Percentiles rank a stretch among this genome's conserved stretches.
Conservation (phyloP, 2,888 invertebrate species). For the Pheosia tremula region DNA sequence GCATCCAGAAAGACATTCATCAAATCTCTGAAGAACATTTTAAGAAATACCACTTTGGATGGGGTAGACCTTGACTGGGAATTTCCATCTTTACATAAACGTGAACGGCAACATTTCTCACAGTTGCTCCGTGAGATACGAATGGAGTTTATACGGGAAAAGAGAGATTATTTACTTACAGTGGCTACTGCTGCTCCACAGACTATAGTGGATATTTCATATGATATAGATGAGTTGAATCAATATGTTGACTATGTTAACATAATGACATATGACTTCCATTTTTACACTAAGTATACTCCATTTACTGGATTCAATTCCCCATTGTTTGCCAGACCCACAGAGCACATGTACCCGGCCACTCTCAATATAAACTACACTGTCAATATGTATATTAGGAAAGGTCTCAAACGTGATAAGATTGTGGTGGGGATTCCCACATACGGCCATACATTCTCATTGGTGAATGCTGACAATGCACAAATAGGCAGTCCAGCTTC, state of each 20-base stretch:
- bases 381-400: conserved; percentile 89
- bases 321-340: conserved; percentile 87
- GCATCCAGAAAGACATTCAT: conserved; percentile 87
- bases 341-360: conserved; percentile 86
- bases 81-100: conserved; percentile 88
- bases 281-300: conserved; percentile 89
- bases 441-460: conserved; percentile 91
- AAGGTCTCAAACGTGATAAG: conserved; percentile 91
- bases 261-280: conserved; percentile 97
- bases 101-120: conserved; percentile 89
- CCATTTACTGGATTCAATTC: conserved; percentile 95
- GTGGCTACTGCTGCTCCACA: conserved; percentile 92
- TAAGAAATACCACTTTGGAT: conserved; percentile 85
- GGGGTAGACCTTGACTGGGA: conserved; percentile 95
- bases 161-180: conserved; percentile 86
- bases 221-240: conserved; percentile 91
- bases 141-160: conserved; percentile 85
- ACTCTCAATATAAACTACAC: conserved; percentile 93
- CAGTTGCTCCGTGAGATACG: conserved; percentile 90
- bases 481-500: conserved; percentile 88
- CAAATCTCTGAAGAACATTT: conserved; percentile 78
- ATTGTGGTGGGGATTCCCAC: conserved; percentile 94
- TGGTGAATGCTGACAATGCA: conserved; percentile 88
- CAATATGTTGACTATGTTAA: conserved; percentile 93
- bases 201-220: conserved; percentile 89